Evolutionary conservation across 2,888 invertebrate genomes (phyloP).

Genomic region (Heterodera filipjevi): DNA sequence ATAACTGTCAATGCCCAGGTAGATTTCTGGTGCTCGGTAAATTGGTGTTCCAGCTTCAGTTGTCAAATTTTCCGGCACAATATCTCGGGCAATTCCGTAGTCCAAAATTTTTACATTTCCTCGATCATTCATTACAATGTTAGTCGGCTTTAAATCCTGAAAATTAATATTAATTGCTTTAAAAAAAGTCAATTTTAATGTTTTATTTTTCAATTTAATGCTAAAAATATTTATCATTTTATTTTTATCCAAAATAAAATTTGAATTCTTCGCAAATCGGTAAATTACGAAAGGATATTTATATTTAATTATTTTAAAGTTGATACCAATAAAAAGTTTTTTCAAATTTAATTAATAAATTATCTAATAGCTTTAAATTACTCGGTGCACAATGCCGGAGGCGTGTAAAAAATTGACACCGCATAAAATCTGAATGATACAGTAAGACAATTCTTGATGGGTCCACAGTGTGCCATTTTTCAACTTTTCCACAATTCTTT

Average conservation of each 20-base stretch:
- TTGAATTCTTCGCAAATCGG: no score
- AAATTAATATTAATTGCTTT: neutral
- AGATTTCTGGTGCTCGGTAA: conserved; percentile 26
- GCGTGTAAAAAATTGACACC: conserved; percentile 24
- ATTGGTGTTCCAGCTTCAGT: conserved; percentile 25
- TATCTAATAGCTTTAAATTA: no score
- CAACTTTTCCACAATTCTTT: conserved; percentile 21
- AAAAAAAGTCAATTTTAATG: neutral
- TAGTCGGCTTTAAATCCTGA: conserved; percentile 29
- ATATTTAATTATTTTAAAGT: no score
- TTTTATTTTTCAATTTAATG: neutral
- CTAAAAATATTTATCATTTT: no score
- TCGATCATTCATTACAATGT: conserved; percentile 25
- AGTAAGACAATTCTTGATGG: conserved; percentile 28
- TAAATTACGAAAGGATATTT: no score
- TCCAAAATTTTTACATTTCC: conserved; percentile 25
- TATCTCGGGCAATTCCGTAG: conserved; percentile 27
- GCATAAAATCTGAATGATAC: conserved; percentile 28
- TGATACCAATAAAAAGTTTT: no score
- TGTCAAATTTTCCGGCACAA: conserved; percentile 27
- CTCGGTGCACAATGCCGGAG: conserved; percentile 27
- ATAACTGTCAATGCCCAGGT: conserved; percentile 27
- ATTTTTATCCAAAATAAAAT: no score
- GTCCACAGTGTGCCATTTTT: conserved; percentile 16
- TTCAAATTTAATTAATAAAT: no score